Evolutionary conservation across 2,797 vertebrate genomes (phyloP).

Genomic region (Mormyrops boulengeri): DNA sequence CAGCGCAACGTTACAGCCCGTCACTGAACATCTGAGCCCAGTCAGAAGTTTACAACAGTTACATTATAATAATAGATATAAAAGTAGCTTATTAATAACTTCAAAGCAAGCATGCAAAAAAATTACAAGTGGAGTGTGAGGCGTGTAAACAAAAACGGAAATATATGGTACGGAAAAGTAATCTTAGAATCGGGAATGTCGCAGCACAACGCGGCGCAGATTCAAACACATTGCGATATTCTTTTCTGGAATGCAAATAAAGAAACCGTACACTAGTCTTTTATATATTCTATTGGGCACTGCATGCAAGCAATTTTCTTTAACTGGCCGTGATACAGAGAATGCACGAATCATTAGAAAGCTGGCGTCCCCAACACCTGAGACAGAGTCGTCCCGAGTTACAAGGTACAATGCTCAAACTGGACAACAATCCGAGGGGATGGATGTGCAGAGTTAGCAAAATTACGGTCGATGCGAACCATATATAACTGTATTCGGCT

Average conservation of each 20-base stretch:
- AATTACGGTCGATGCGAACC: background rate
- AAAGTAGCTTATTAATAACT: background rate
- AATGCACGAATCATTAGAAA: background rate
- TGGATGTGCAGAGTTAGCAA: background rate
- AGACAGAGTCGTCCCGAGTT: background rate
- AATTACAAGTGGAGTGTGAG: background rate
- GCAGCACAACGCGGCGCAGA: background rate
- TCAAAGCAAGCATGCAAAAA: background rate
- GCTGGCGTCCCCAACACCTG: background rate
- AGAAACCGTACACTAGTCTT: background rate
- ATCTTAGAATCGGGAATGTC: background rate
- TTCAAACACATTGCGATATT: background rate
- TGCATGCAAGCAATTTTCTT: background rate
- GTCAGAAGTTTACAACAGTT: background rate
- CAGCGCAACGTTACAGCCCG: background rate
- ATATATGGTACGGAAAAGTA: background rate
- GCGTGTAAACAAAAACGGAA: background rate
- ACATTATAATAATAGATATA: background rate
- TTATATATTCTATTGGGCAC: background rate
- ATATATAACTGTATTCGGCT: background rate
- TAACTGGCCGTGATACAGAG: conserved; percentile 9
- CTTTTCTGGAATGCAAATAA: background rate
- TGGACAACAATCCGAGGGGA: background rate
- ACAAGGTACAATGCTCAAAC: background rate
- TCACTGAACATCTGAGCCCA: background rate